Conservation (phyloP, 2,888 invertebrate genomes). For the Polyommatus iphigenia region DNA sequence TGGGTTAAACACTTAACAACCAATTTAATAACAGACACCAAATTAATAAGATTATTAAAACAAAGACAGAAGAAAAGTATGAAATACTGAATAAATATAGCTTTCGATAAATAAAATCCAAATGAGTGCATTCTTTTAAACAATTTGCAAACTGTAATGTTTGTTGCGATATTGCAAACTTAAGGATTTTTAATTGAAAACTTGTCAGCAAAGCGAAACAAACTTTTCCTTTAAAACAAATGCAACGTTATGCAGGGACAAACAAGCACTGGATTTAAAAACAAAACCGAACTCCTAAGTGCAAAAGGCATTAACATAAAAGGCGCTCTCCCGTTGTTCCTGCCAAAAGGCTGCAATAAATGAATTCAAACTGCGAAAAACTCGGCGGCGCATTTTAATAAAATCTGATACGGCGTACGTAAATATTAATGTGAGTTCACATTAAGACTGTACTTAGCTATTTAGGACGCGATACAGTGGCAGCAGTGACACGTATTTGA, state of each 20-base stretch:
- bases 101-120: not conserved
- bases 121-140: not conserved
- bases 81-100: too few relatives aligned
- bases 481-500: not conserved
- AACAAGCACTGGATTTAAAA: slow-evolving; percentile 29
- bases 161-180: not conserved
- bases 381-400: slow-evolving; percentile 20
- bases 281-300: slow-evolving; percentile 32
- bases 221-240: slow-evolving; percentile 26
- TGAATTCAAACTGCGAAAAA: slow-evolving; percentile 30
- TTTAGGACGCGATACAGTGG: slow-evolving; percentile 3
- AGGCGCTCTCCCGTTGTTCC: slow-evolving; percentile 29
- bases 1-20: too few relatives aligned
- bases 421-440: slow-evolving; percentile 18
- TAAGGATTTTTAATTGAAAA: slow-evolving; percentile 15
- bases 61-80: too few relatives aligned
- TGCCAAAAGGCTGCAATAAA: slow-evolving; percentile 33
- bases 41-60: too few relatives aligned
- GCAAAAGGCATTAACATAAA: slow-evolving; percentile 33
- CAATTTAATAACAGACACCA: too few relatives aligned
- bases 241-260: slow-evolving; percentile 31
- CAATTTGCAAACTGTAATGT: not conserved
- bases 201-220: slow-evolving; percentile 26
- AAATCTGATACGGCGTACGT: slow-evolving; percentile 29
- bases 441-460: not conserved